A percentile compares a stretch with the other conserved stretches of the same genome.
Evolutionary conservation across 2,113 vertebrate species (phyloP).

Genomic region (Piliocolobus tephrosceles): DNA sequence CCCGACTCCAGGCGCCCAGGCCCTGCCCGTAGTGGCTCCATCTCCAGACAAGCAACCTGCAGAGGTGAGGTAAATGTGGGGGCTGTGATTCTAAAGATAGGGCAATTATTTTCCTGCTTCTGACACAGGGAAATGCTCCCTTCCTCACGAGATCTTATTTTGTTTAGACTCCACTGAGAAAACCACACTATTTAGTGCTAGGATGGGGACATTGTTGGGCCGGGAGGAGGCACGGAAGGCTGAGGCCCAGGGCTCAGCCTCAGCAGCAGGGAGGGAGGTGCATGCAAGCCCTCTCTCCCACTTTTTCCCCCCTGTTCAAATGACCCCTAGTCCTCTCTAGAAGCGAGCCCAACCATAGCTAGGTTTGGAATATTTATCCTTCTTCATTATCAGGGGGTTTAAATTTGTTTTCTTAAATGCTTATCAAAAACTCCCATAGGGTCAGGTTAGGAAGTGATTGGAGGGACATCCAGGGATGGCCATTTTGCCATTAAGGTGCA

Average conservation of each 20-base stretch:
- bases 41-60: slow-evolving; percentile 73
- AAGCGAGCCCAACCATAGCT: not conserved
- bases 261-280: not conserved
- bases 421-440: not conserved
- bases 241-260: slow-evolving; percentile 26
- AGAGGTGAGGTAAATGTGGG: slow-evolving; percentile 73
- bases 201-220: not conserved
- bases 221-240: not conserved
- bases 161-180: not conserved
- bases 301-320: not conserved
- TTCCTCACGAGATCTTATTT: not conserved
- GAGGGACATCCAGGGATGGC: not conserved
- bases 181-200: not conserved
- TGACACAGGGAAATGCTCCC: not conserved
- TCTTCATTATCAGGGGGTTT: not conserved
- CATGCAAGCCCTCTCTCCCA: not conserved
- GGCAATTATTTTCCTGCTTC: not conserved
- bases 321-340: not conserved
- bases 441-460: not conserved
- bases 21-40: slow-evolving; percentile 53
- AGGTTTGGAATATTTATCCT: not conserved
- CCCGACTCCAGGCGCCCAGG: slow-evolving; percentile 72
- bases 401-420: slow-evolving; percentile 8
- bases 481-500: not conserved
- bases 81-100: slow-evolving; percentile 44